Percentiles rank a stretch among this genome's conserved stretches.
These are phyloP conservation scores for Chiloscyllium plagiosum DNA, from an alignment of 2,113 vertebrate species.

Conservation along the genomic window DNA sequence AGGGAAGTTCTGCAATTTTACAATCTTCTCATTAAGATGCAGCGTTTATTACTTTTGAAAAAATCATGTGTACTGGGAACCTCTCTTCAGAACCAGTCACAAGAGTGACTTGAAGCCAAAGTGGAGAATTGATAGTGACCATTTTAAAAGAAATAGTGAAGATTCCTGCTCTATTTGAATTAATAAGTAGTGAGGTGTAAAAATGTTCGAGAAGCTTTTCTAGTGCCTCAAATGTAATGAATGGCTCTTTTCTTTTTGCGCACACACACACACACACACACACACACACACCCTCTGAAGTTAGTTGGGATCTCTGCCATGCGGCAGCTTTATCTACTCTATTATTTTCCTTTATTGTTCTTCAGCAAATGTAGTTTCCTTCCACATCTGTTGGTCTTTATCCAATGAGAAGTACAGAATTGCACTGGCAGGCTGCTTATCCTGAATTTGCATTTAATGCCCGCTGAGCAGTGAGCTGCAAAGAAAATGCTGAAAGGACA, in stretches of 20 bases:
- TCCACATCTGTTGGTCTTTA: constrained; percentile 51
- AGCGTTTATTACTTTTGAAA: not conserved
- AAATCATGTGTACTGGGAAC: not conserved
- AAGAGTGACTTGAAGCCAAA: not conserved
- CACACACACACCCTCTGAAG: not conserved
- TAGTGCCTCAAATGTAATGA: not conserved
- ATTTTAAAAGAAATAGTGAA: not conserved
- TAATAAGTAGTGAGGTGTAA: not conserved
- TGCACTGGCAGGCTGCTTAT: constrained; percentile 46
- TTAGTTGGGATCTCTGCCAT: not conserved
- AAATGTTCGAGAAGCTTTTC: not conserved
- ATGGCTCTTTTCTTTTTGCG: not conserved
- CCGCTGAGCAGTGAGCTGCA: constrained; percentile 36
- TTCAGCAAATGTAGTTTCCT: not conserved
- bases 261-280: too few species aligned
- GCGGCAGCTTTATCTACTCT: constrained; percentile 9
- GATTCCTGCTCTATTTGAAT: not conserved
- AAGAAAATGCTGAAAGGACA: not conserved
- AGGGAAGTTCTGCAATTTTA: not conserved
- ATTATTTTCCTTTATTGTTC: constrained; percentile 7
- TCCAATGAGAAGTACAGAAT: constrained; percentile 43
- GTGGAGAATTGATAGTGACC: not conserved
- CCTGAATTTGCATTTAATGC: constrained; percentile 47
- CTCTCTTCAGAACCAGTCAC: not conserved
- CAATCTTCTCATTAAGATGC: not conserved